Conservation (phyloP, 2,888 invertebrate genomes). For the Strigamia maritima region DNA sequence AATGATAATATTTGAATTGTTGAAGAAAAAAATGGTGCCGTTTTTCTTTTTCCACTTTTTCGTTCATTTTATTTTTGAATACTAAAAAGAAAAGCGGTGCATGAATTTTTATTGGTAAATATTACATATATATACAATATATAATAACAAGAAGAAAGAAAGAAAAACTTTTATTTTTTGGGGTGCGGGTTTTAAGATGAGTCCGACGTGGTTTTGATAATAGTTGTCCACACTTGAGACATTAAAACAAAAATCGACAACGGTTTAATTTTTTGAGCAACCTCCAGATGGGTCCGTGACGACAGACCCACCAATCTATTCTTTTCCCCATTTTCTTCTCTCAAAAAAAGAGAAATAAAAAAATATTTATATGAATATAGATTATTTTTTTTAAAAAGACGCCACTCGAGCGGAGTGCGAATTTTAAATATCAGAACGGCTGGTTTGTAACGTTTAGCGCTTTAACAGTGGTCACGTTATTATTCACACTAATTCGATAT, state of each 20-base stretch:
- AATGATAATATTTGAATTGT: not conserved
- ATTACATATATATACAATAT: too few relatives aligned
- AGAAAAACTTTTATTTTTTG: not conserved
- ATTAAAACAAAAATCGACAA: not conserved
- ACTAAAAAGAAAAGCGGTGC: slow-evolving; percentile 10
- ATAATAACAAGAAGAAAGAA: slow-evolving; percentile 2
- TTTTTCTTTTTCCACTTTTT: not conserved
- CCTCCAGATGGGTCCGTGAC: slow-evolving; percentile 2
- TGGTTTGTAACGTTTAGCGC: slow-evolving; percentile 8
- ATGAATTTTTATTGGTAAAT: not conserved
- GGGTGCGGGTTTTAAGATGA: not conserved
- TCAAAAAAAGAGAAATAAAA: too few relatives aligned
- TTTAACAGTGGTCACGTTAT: slow-evolving; percentile 3
- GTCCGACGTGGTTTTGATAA: not conserved
- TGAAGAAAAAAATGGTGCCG: not conserved
- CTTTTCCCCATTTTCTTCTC: not conserved
- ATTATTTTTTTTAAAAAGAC: not conserved
- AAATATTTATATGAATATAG: too few relatives aligned
- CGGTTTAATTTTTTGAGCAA: not conserved
- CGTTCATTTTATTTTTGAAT: not conserved
- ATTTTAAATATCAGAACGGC: not conserved
- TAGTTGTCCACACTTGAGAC: not conserved
- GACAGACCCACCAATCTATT: slow-evolving; percentile 10
- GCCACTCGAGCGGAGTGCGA: not conserved
- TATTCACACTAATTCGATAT: not conserved